Evolutionary conservation across 2,113 vertebrate species (phyloP), one percentile per base, ranked within the genome.

Genomic region (Neogobius melanostomus): DNA sequence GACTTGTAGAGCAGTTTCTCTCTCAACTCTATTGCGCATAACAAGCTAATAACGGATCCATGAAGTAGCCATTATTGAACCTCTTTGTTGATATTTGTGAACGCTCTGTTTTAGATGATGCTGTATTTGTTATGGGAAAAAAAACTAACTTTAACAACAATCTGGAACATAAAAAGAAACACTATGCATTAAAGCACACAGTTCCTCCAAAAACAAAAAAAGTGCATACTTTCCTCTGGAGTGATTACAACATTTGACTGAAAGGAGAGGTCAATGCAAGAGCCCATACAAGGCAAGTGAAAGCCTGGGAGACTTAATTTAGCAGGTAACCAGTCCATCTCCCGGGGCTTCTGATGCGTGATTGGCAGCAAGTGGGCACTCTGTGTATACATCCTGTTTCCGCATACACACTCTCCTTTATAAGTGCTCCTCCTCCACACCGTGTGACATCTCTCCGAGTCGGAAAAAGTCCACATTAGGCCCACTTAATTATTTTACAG

Each of bases 301-400:
- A 83, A 83, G 67, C 81, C 83, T 66, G 21, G 54, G 85, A 81
- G 82, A 84, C 78, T 90, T 80, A 83, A 82, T 88, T 87, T 82
- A 83, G 63, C 72, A 68, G 67, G 65, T 87, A 83, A 83, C 82
- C 66, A 70, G 72, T 62, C 69, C 66, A 54, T 68, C 63, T 78
- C 83, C 66, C n/a, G 21, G 64, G 72, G 65, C 62, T 81, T 68
- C 79, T 71, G 64, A 72, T 67, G 68, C 59, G 54, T 85, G 85
- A 89, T 72, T 84, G 85, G 69, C 82, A 83, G 81, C 66, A n/a
- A 15, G 52, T 63, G 69, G 66, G 28, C 64, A 71, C 54, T 21
- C 15, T 71, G 69, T 75, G 62, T 48, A 21, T 21, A 64, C 44
- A 73, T 48, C 64, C 52, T 60, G 47, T 61, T 53, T 15, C 64